Conservation (phyloP, 2,888 invertebrate species). For the Pharmacophagus antenor region DNA sequence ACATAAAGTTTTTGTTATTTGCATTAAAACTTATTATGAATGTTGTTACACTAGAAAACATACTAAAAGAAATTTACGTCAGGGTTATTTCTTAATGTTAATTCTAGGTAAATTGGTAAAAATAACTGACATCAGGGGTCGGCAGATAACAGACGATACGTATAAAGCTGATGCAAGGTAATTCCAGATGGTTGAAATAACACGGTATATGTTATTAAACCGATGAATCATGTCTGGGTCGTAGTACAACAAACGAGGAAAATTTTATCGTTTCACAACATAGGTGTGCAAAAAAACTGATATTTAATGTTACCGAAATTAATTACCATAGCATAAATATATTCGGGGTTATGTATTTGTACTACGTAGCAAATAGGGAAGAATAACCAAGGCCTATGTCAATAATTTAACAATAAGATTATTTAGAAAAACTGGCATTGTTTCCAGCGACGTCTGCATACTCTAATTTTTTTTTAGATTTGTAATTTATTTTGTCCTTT, state of each 20-base stretch:
- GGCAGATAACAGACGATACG: conserved; percentile 17
- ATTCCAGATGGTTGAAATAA: conserved; percentile 38
- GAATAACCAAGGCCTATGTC: background rate
- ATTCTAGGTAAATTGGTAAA: conserved; percentile 14
- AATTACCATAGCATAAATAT: background rate
- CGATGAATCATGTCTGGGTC: conserved; percentile 39
- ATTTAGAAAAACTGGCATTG: background rate
- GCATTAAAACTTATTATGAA: conserved; percentile 7
- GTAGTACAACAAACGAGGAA: conserved; percentile 29
- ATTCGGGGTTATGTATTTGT: background rate
- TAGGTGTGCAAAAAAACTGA: too few species aligned
- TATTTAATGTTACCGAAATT: background rate
- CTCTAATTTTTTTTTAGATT: background rate
- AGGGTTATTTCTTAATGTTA: conserved; percentile 4
- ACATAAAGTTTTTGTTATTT: background rate
- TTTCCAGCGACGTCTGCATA: too few species aligned
- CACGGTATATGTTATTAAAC: conserved; percentile 31
- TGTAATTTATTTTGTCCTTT: too few species aligned
- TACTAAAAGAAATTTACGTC: conserved; percentile 4
- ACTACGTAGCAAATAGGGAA: background rate
- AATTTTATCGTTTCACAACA: conserved; percentile 17
- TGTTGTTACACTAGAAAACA: conserved; percentile 8
- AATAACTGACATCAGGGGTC: conserved; percentile 15
- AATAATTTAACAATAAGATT: background rate
- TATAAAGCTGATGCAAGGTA: conserved; percentile 39